phyloP scores from a whole-genome alignment of 2,113 vertebrate species.

The Fukomys damarensis region DNA sequence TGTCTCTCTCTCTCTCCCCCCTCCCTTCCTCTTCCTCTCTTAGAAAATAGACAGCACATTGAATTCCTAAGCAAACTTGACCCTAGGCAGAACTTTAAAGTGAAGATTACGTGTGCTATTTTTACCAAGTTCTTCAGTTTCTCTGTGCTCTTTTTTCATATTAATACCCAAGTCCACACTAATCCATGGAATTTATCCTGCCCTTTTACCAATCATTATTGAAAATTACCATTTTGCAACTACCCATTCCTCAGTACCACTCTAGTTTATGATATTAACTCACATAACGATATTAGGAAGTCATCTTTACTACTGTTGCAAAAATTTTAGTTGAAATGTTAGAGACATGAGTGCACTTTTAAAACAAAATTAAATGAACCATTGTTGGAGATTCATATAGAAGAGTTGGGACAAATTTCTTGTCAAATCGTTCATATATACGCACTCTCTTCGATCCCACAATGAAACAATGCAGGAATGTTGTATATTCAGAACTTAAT shows the following conservation, averaged over 20 bases:
- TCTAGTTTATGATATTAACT: constrained; percentile 5
- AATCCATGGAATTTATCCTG: not conserved
- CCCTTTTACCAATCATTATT: not conserved
- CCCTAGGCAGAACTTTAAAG: not conserved
- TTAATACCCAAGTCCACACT: not conserved
- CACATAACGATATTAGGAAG: not conserved
- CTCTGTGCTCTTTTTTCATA: not conserved
- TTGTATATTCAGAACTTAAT: not conserved
- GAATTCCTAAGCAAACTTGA: not conserved
- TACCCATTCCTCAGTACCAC: not conserved
- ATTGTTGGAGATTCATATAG: not conserved
- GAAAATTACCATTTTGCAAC: not conserved
- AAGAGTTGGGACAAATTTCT: not conserved
- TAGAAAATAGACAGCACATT: not conserved
- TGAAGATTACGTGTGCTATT: not conserved
- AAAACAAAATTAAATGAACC: not conserved
- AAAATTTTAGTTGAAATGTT: not conserved
- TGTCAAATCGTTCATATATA: not conserved
- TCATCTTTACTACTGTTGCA: not conserved
- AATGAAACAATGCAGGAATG: not conserved
- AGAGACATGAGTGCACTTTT: not conserved
- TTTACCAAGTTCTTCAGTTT: not conserved
- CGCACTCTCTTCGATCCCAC: not conserved
- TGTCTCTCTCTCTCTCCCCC: not conserved
- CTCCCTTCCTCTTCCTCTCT: not conserved